Evolutionary conservation across 2,797 vertebrate species (phyloP), one percentile per base, ranked within the genome.

Genomic region (Sphenodon punctatus): DNA sequence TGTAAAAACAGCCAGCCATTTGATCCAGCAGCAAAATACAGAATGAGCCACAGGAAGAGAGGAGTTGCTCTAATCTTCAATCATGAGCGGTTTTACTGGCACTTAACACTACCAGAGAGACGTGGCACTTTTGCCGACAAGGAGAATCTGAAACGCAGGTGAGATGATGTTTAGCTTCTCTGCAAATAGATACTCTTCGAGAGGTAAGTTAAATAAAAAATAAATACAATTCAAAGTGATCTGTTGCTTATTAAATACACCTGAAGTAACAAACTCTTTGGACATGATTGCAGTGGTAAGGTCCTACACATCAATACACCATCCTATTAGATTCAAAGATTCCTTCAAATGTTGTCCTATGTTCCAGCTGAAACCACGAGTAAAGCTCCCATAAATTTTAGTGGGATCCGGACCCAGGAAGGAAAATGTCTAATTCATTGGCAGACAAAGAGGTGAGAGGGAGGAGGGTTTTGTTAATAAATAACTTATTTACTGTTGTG

Each of bases 1-100:
- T 82, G 67, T 69, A 48, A 45, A 61, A 95, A 94, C 63, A 88
- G 84, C 20, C 63, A 88, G 3, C 36, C 22, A n/a, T 39, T 97
- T 51, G 97, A 99, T 87, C 97, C 98, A 6, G 86, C 89, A 38
- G 93, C 94, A 73, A 96, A 97, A 88, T 99, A 99, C 94, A 97
- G 94, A 86, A 99, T 98, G 98, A 93, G 94, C 86, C 94, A 98
- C 85, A 95, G 88, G 70, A 95, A 90, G 51, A 94, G 99, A 92
- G 99, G 99, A 55, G 38, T 96, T 14, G 99, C 98, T 0, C 94
- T 99, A 13, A 97, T 99, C 87, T 99, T 99, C 89, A 99, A 99
- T 89, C 98, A 99, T 0, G 98, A 99, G 85, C 73, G 13, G 38
- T 99, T 99, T 91, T 96, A 14, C 82, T 99, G 98, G 98, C 92